Evolutionary conservation across 2,797 vertebrate genomes (phyloP), one percentile per base, ranked within the genome.

Genomic region (Pipistrellus kuhlii): DNA sequence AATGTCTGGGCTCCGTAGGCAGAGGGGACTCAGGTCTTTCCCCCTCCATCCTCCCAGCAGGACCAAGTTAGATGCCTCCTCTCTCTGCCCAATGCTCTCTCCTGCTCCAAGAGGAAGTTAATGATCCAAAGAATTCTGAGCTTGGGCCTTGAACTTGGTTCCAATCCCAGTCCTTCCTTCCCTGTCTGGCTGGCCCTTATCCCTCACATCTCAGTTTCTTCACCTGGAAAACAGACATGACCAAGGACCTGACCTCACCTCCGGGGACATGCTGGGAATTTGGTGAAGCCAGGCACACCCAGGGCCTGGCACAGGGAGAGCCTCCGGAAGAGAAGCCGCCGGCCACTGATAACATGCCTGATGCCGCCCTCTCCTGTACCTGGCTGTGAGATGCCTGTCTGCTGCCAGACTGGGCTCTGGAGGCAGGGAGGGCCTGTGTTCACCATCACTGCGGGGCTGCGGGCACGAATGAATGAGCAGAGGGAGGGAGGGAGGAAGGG

Each of bases 271-370:
- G 72, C 64, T 46, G 64, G 35, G 48, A 30, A 64, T 51, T 44
- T 10, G 35, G 14, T 4, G 30, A 64, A 83, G 32, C 27, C 46
- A 3, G 25, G 9, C 5, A 0, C n/a, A 14, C 41, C 18, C 0
- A 0, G 48, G 64, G 10, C 17, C 38, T 27, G 64, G 30, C 51
- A 32, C n/a, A 3, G 8, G 80, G 84, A n/a, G 18, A 48, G 32
- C 12, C 35, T 25, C 55, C 1, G 8, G n/a, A 44, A 51, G 44
- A 59, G 76, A 18, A 0, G 14, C 30, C 72, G 35, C 48, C 17
- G 9, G 88, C 30, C 27, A 0, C 46, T n/a, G 32, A 5, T 7
- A 41, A 38, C 18, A 1, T 59, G 48, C 30, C 27, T 1, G 0
- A 3, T 3, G 0, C 5, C 11, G 25, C 71, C 48, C 59, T 35